Evolutionary conservation across 2,888 invertebrate species (phyloP), one percentile per base, ranked within the genome.

Genomic region (Byasa hedistus): DNA sequence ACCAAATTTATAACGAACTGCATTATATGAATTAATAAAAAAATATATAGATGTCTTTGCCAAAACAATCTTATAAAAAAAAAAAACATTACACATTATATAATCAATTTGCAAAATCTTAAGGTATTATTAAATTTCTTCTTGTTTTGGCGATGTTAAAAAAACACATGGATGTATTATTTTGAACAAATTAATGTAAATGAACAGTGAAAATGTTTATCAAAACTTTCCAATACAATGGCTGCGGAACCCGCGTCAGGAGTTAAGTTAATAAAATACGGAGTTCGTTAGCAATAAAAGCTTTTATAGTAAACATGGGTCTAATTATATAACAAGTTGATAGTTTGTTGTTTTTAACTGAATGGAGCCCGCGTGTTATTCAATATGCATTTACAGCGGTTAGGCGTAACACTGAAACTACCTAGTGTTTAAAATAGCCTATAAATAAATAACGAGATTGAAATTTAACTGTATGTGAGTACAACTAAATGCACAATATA

Each of bases 301-400:
- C 51, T 57, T 57, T 2, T 12, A 21, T 17, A 57, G 66, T 70
- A 65, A 73, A 70, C 69, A 74, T 69, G 74, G 72, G 68, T 66
- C 69, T 66, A 75, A 76, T 76, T 74, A 75, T 77, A 74, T 77
- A 78, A 78, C 77, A 72, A 74, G 73, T 73, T 73, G 70, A 73
- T 72, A 71, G 78, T 79, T 76, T 79, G 78, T 80, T 77, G 73
- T 56, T 64, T 66, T 73, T 82, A 80, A 83, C 82, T 80, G 78
- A 83, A 83, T 81, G 78, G 81, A 70, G 76, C 73, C 67, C 71
- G 70, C 70, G 71, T 68, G 70, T 75, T 71, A 70, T 67, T 70
- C 65, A 69, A 77, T 48, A 75, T 75, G 75, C 75, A 74, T 73
- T 70, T 65, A 68, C 63, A 62, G 62, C 64, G 57, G 66, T 24